Conservation (phyloP, 2,888 invertebrate species). For the Lingula anatina region DNA sequence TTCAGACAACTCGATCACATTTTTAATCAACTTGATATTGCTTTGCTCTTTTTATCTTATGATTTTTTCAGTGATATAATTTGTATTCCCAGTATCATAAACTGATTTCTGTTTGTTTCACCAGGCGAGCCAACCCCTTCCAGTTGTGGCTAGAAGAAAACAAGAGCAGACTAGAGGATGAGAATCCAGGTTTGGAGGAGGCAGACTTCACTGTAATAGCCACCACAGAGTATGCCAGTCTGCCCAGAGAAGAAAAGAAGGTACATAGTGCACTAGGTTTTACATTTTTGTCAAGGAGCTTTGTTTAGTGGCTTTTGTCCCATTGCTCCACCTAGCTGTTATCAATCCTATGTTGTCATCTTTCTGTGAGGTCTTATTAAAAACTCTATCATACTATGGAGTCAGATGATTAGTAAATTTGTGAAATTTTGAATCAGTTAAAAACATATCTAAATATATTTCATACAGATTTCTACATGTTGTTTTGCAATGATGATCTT, state of each 20-base stretch:
- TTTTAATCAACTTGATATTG: not conserved
- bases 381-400: too few species aligned
- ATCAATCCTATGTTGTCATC: not conserved
- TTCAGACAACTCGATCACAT: too few species aligned
- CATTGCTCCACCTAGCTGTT: not conserved
- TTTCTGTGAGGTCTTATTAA: too few species aligned
- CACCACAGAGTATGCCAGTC: slow-evolving; percentile 30
- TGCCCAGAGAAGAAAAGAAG: slow-evolving; percentile 39
- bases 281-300: too few species aligned
- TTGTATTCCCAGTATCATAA: too few species aligned
- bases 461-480: not conserved
- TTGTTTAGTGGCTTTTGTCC: too few species aligned
- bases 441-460: too few species aligned
- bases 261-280: slow-evolving; percentile 19
- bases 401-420: too few species aligned
- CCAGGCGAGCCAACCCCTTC: slow-evolving; percentile 28
- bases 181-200: slow-evolving; percentile 31
- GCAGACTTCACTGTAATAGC: slow-evolving; percentile 28
- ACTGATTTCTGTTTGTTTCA: not conserved
- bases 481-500: not conserved
- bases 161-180: slow-evolving; percentile 20
- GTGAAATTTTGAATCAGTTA: too few species aligned
- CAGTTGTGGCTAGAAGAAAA: slow-evolving; percentile 38
- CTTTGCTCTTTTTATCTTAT: not conserved
- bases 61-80: not conserved